These are phyloP conservation scores for Cossypha caffra DNA, from an alignment of 2,797 vertebrate genomes.

Conservation along the genomic window DNA sequence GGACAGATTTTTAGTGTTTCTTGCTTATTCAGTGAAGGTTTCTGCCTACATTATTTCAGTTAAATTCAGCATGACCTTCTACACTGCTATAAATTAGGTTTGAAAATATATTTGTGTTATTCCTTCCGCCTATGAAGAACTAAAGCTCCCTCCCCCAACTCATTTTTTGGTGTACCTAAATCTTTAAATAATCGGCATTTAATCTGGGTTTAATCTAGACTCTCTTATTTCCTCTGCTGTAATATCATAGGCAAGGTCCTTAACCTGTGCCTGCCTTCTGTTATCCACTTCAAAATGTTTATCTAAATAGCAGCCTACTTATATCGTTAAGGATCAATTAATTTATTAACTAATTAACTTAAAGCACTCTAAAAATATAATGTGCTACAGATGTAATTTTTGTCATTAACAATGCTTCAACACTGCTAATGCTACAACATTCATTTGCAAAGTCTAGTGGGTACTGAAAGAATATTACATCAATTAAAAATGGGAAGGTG, in stretches of 20 bases:
- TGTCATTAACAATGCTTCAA: neutral
- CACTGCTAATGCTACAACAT: neutral
- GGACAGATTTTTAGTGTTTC: neutral
- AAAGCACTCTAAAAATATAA: neutral
- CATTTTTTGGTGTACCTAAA: neutral
- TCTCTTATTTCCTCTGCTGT: neutral
- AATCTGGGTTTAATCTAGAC: neutral
- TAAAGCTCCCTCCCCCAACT: neutral
- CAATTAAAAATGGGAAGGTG: neutral
- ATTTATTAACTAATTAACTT: constrained; percentile 13
- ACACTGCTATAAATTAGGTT: neutral
- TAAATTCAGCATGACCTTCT: neutral
- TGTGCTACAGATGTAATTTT: neutral
- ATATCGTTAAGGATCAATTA: neutral
- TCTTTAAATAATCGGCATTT: neutral
- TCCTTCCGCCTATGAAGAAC: neutral
- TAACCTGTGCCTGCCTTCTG: neutral
- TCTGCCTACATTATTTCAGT: neutral
- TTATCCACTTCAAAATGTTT: neutral
- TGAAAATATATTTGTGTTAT: neutral
- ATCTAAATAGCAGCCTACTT: neutral
- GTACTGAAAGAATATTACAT: neutral
- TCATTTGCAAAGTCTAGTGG: neutral
- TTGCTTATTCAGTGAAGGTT: neutral
- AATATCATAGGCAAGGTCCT: neutral